Conservation (phyloP, 1,140 invertebrate species). For the Drosophila tani region DNA sequence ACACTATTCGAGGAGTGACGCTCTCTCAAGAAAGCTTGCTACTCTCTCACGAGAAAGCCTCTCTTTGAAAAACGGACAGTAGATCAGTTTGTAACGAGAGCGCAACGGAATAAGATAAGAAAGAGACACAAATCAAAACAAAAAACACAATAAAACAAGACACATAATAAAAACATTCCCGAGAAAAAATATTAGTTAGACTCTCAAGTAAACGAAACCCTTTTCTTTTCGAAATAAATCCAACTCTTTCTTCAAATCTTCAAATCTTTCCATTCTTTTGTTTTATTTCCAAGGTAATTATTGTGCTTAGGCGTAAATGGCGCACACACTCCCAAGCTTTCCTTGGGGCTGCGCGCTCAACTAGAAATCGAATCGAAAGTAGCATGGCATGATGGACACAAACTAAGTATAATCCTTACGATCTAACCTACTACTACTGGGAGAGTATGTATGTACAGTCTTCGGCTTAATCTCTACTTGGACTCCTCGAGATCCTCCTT, state of each 20-base stretch:
- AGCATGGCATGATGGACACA: conserved; percentile 73
- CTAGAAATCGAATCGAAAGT: conserved; percentile 74
- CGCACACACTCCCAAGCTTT: conserved; percentile 48
- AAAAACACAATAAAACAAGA: too few species aligned
- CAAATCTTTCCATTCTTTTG: conserved; percentile 27
- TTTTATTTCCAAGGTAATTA: conserved; percentile 67
- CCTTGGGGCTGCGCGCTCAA: conserved; percentile 58
- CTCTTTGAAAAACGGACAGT: too few species aligned
- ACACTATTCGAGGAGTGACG: too few species aligned
- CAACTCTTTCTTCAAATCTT: background rate
- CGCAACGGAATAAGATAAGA: too few species aligned
- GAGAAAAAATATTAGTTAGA: background rate
- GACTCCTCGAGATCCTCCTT: conserved; percentile 84
- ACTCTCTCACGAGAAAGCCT: too few species aligned
- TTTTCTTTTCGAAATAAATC: background rate
- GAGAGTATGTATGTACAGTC: conserved; percentile 76
- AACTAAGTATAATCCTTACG: conserved; percentile 60
- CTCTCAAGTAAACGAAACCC: background rate
- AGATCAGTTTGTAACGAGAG: too few species aligned
- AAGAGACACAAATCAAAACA: too few species aligned
- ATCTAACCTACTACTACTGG: conserved; percentile 44
- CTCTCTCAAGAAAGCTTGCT: too few species aligned
- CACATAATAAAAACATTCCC: too few species aligned
- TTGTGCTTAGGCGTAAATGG: conserved; percentile 74
- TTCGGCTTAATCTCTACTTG: conserved; percentile 73